A percentile compares a stretch with the other conserved stretches of the same genome.
phyloP scores from a whole-genome alignment of 2,888 invertebrate genomes.

The Troilus luridus region DNA sequence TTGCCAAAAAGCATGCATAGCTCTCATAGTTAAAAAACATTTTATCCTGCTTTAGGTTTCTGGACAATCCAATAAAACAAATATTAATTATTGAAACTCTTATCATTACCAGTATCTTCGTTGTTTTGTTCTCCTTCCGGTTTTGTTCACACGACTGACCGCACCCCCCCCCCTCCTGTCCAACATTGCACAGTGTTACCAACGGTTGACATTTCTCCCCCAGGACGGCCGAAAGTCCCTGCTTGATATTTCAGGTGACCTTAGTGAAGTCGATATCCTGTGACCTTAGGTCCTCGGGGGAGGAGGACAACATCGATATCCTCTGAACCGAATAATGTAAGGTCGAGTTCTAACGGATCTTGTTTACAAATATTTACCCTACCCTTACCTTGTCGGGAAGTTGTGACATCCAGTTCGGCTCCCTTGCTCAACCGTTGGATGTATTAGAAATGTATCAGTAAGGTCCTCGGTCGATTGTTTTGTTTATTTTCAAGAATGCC shows the following conservation, averaged over 20 bases:
- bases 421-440: too few relatives aligned
- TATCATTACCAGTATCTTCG: neutral
- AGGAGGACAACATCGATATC: neutral
- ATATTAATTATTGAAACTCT: neutral
- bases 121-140: neutral
- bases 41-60: too few relatives aligned
- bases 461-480: too few relatives aligned
- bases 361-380: neutral
- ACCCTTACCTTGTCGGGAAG: neutral
- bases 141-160: neutral
- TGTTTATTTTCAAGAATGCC: too few relatives aligned
- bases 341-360: neutral
- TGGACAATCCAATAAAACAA: too few relatives aligned
- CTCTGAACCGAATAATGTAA: neutral
- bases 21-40: too few relatives aligned
- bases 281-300: neutral
- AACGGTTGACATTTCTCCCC: neutral
- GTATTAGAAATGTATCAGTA: too few relatives aligned
- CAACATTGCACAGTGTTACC: neutral
- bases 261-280: constrained; percentile 3
- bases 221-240: neutral
- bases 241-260: neutral
- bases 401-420: neutral
- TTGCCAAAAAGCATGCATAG: too few relatives aligned
- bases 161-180: neutral